These are phyloP conservation scores for Morbakka virulenta DNA, from an alignment of 30 jellyfish, hydroid and myxozoan genomes.

Conservation along the genomic window DNA sequence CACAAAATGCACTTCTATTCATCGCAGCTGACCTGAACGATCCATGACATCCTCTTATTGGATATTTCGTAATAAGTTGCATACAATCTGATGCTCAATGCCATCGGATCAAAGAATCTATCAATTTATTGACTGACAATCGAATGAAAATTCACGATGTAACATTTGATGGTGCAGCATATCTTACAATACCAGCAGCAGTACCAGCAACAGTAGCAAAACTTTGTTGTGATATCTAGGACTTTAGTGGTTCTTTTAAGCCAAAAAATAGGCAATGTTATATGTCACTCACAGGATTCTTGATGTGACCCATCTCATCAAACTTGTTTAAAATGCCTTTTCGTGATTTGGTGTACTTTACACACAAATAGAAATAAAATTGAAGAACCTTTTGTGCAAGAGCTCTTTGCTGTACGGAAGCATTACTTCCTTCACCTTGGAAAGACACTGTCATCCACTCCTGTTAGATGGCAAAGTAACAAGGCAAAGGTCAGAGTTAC, in stretches of 20 bases:
- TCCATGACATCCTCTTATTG: constrained; percentile 30
- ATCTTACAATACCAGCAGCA: no score
- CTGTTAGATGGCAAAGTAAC: no score
- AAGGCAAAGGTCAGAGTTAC: no score
- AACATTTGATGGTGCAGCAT: constrained; percentile 33
- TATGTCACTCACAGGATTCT: not conserved
- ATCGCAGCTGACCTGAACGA: constrained; percentile 24
- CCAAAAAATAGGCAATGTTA: not conserved
- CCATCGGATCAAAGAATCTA: not conserved
- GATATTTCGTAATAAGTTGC: constrained; percentile 2
- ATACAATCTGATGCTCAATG: not conserved
- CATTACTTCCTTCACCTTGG: no score
- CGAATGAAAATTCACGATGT: constrained; percentile 10
- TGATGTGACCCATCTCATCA: constrained; percentile 14
- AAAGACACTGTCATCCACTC: no score
- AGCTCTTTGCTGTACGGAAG: no score
- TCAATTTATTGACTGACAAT: constrained; percentile 10
- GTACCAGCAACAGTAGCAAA: constrained; percentile 2
- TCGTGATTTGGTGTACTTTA: not conserved
- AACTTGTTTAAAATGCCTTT: constrained; percentile 23
- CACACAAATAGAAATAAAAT: no score
- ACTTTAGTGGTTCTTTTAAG: not conserved
- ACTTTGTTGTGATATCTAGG: constrained; percentile 3
- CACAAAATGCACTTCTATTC: constrained; percentile 21
- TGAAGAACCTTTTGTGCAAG: no score